Base-by-base conservation (phyloP, 35 echinoderm and acorn worm species). In the Lytechinus variegatus region DNA sequence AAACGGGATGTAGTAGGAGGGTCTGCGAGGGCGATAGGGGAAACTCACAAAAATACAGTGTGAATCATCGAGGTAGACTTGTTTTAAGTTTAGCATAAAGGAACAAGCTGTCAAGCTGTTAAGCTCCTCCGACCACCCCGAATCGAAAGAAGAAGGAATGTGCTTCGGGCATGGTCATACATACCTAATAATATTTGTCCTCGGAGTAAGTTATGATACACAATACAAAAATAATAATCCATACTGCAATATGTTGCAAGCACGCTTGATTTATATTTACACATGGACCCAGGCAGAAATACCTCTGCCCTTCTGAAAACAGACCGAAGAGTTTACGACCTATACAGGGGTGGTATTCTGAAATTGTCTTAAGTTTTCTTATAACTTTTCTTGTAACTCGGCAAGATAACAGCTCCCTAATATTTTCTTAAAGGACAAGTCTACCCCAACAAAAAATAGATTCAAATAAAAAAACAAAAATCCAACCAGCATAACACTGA, bases 1-100 rank as follows among this genome's bases (percentile, higher is more conserved):
- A 12, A 90, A 54, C 88, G 88, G 88, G 52, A 90, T 90, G 66
- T 90, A 90, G 88, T 90, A 90, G 88, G 88, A 90, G 88, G 28
- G 52, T 10, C 9, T 44, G 33, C 88, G 88, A 90, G 88, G 88
- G 88, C 88, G 88, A 52, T 14, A 44, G 52, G 52, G 88, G 88
- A 44, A 52, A 12, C 29, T 90, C 88, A 52, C 88, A 90, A 54
- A 79, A 54, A 44, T 54, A 44, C 33, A 90, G 88, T 16, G 11
- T 90, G 88, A 90, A 90, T 90, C 88, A 90, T 90, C 88, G 27
- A 52, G 88, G 88, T 28, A 52, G 88, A 90, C 88, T 44, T 90
- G 28, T 90, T 54, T 58, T 90, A 21, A 90, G 33, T 54, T 27
- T 16, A 27, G n/a, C 27, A 0, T 10, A 1, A 14, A 90, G 9